Percentiles rank a stretch among this genome's conserved stretches.
Conservation (phyloP, 2,113 vertebrate species). For the Crotophaga sulcirostris region DNA sequence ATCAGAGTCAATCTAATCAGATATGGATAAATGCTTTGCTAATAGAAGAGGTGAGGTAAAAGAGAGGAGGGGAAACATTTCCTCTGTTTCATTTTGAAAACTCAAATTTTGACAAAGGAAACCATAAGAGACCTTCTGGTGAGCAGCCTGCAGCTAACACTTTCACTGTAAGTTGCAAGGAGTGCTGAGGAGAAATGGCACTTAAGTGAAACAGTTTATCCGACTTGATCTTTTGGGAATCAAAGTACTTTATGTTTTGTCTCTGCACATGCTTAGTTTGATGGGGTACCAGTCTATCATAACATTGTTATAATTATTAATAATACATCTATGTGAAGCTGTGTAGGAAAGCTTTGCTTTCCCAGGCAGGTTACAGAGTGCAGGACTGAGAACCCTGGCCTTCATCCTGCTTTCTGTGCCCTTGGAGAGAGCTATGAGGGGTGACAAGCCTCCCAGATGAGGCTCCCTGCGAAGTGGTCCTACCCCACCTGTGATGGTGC, state of each 20-base stretch:
- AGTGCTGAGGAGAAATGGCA: not conserved
- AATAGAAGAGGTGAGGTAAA: not conserved
- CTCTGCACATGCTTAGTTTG: not conserved
- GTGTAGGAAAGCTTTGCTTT: not conserved
- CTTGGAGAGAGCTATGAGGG: fast-evolving
- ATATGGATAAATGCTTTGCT: not conserved
- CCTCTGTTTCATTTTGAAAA: not conserved
- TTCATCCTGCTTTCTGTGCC: not conserved
- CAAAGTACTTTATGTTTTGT: not conserved
- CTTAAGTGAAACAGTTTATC: not conserved
- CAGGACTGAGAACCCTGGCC: not conserved
- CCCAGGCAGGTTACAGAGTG: not conserved
- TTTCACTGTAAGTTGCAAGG: not conserved
- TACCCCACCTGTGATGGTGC: fast-evolving
- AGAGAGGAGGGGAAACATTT: not conserved
- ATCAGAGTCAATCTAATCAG: not conserved
- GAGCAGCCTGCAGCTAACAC: not conserved
- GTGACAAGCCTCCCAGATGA: fast-evolving
- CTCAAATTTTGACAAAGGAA: not conserved
- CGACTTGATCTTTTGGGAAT: not conserved
- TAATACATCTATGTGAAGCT: not conserved
- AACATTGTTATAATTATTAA: not conserved
- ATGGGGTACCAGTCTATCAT: not conserved
- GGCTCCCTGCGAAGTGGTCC: fast-evolving
- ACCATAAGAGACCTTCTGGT: not conserved